phyloP scores from a whole-genome alignment of 2,888 invertebrate genomes.

The Agonopterix subpropinquella region DNA sequence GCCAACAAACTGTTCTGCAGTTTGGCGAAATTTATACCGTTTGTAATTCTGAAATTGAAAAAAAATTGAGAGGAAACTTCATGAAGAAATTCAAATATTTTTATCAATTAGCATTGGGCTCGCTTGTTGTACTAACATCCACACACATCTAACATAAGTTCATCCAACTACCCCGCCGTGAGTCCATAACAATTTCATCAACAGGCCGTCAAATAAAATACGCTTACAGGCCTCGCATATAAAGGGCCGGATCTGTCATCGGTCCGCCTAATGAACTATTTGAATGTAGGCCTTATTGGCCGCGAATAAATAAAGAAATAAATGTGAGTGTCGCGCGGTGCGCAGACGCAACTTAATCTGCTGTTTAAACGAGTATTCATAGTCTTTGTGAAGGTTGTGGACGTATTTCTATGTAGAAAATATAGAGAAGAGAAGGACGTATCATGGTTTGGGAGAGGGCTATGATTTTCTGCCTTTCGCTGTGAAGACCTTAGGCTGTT shows the following conservation, averaged over 20 bases:
- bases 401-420: no score
- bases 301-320: slow-evolving; percentile 63
- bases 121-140: no score
- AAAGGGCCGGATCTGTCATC: slow-evolving; percentile 52
- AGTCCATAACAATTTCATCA: slow-evolving; percentile 42
- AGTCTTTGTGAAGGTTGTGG: background rate
- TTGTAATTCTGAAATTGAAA: no score
- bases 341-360: slow-evolving; percentile 57
- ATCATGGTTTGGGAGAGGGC: no score
- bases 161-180: slow-evolving; percentile 18
- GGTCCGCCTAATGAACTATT: slow-evolving; percentile 65
- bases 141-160: background rate
- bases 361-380: slow-evolving; percentile 38
- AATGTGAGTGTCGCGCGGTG: slow-evolving; percentile 40
- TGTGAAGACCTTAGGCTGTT: no score
- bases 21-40: no score
- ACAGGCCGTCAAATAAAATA: slow-evolving; percentile 49
- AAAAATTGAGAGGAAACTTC: no score
- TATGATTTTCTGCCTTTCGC: no score
- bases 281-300: slow-evolving; percentile 68
- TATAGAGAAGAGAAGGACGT: no score
- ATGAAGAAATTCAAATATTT: no score
- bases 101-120: no score
- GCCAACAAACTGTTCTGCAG: no score
- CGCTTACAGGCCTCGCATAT: slow-evolving; percentile 53